Conservation (phyloP, 30 jellyfish, hydroid and myxozoan genomes). For the Catostylus mosaicus region DNA sequence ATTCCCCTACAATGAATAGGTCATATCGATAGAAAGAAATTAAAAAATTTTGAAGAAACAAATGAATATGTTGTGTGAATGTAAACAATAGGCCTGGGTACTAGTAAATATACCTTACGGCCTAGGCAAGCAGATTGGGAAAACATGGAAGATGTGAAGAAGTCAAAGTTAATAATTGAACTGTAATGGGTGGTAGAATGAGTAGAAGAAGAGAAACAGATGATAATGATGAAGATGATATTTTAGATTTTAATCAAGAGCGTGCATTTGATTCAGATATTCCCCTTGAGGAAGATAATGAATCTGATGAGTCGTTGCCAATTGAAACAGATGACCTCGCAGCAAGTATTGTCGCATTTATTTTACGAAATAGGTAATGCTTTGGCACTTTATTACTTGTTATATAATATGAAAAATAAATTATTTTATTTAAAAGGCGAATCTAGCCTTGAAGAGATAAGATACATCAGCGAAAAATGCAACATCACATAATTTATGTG, state of each 20-base stretch:
- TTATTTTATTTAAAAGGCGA: too few species aligned
- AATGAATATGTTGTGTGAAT: neutral
- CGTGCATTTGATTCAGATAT: slow-evolving; percentile 14
- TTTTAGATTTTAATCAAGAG: slow-evolving; percentile 14
- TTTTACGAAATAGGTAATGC: slow-evolving; percentile 59
- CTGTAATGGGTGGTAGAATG: slow-evolving; percentile 71
- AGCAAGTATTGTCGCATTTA: slow-evolving; percentile 51
- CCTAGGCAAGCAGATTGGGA: slow-evolving; percentile 1
- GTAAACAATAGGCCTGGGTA: slow-evolving; percentile 6
- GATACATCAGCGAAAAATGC: too few species aligned
- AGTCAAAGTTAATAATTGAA: neutral
- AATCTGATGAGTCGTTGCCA: neutral
- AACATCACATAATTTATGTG: too few species aligned
- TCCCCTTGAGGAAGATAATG: slow-evolving; percentile 29
- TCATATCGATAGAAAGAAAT: too few species aligned
- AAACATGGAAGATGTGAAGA: neutral
- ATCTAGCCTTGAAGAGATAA: too few species aligned
- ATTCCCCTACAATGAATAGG: too few species aligned
- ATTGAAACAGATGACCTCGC: slow-evolving; percentile 61
- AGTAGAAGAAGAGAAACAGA: slow-evolving; percentile 43
- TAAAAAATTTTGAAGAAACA: too few species aligned
- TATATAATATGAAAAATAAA: neutral
- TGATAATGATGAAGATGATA: slow-evolving; percentile 17
- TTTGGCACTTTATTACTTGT: too few species aligned
- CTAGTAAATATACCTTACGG: neutral